Evolutionary conservation across 53 echinoderm and acorn worm genomes (phyloP), one percentile per base, ranked within the genome.

Genomic region (Holothuria scabra): DNA sequence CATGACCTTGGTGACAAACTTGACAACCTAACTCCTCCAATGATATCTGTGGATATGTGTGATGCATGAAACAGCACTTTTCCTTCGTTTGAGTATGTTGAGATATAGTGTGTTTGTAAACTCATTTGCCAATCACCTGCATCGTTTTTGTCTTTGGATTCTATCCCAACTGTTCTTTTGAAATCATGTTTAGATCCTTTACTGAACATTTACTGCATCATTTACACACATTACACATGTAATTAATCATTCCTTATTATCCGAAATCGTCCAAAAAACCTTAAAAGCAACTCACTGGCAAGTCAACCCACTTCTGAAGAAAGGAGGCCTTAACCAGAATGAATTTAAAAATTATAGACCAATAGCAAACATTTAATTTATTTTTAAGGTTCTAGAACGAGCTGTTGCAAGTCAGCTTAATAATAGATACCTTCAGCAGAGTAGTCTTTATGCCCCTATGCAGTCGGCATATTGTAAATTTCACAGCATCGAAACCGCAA

Each of bases 271-370:
- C 10, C 85, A 60, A 1, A 30, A 28, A 10, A 30, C 70, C 18
- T 59, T 85, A 32, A 85, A 85, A 74, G 28, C 76, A n/a, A 76
- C n/a, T n/a, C n/a, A n/a, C n/a, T n/a, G n/a, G 35, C 76, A 0
- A 16, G 60, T 85, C 9, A 58, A n/a, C 19, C 85, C 76, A 34
- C 46, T 41, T 32, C 22, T 85, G 60, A 85, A 85, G 59, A 85
- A 85, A 49, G 5, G 58, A 29, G 57, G 38, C 44, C 76, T 85
- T 9, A 59, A 76, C 75, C 59, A 75, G 0, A 85, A 85, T 60
- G 74, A 58, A 3, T 59, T 85, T 23, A 74, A 44, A 81, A 41
- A 83, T 82, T 82, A n/a, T n/a, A n/a, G n/a, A n/a, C n/a, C n/a
- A n/a, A n/a, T n/a, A n/a, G n/a, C n/a, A n/a, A n/a, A n/a, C n/a